phyloP scores from a whole-genome alignment of 2,797 vertebrate genomes.

The Sebastolobus alascanus region DNA sequence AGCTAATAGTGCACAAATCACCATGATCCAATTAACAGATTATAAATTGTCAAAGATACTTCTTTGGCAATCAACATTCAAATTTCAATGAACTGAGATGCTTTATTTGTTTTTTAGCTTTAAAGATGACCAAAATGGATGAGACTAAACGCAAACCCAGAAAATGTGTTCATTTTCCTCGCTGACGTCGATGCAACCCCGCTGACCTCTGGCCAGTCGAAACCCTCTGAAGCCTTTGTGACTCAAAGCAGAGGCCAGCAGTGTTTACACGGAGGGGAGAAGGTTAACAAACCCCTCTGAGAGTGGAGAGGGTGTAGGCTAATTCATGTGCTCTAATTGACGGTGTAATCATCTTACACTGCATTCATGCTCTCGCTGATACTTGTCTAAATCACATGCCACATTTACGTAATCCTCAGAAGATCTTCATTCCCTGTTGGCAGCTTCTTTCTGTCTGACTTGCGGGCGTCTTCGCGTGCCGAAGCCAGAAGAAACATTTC shows the following conservation, averaged over 20 bases:
- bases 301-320: constrained; percentile 37
- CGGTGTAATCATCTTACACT: constrained; percentile 65
- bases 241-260: constrained; percentile 28
- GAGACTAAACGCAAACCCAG: background rate
- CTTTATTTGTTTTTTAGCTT: background rate
- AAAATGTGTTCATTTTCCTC: background rate
- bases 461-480: constrained; percentile 21
- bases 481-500: constrained; percentile 62
- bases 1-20: background rate
- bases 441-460: constrained; percentile 52
- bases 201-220: constrained; percentile 42
- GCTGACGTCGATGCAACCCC: constrained; percentile 28
- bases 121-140: background rate
- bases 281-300: constrained; percentile 70
- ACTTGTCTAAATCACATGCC: constrained; percentile 69
- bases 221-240: constrained; percentile 11
- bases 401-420: constrained; percentile 72
- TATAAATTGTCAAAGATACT: background rate
- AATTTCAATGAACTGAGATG: background rate
- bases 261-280: constrained; percentile 52
- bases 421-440: constrained; percentile 64
- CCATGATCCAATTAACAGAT: constrained; percentile 1
- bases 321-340: constrained; percentile 73
- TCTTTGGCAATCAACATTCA: background rate
- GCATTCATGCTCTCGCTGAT: constrained; percentile 61